Percentiles rank a stretch among this genome's conserved stretches.
phyloP scores from a whole-genome alignment of 2,797 vertebrate genomes.

The Antrozous pallidus region DNA sequence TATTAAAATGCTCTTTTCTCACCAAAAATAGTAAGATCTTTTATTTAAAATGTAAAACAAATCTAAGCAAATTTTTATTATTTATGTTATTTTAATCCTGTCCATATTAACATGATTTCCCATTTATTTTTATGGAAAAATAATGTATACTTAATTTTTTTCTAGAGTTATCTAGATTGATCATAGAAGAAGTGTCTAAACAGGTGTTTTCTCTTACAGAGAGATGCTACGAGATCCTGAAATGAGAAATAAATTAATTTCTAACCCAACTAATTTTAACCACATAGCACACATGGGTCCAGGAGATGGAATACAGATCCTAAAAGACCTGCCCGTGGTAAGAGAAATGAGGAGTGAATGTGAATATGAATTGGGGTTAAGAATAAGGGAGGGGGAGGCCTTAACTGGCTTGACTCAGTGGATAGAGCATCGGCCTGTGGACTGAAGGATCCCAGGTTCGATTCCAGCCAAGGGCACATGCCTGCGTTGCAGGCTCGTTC shows the following conservation, averaged over 20 bases:
- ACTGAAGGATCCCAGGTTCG: too few relatives aligned
- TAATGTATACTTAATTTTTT: constrained; percentile 43
- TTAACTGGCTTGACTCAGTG: too few relatives aligned
- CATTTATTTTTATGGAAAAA: constrained; percentile 62
- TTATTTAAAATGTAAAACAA: constrained; percentile 53
- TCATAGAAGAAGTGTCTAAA: constrained; percentile 47
- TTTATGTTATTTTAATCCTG: constrained; percentile 68
- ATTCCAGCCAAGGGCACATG: too few relatives aligned
- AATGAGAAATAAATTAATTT: constrained; percentile 99
- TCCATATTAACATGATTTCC: constrained; percentile 38
- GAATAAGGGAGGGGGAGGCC: not conserved
- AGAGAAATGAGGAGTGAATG: constrained; percentile 68
- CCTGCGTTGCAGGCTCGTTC: too few relatives aligned
- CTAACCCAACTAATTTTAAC: constrained; percentile 99
- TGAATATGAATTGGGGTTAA: constrained; percentile 30
- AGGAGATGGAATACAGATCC: constrained; percentile 98
- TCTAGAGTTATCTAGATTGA: constrained; percentile 19
- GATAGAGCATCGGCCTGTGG: too few relatives aligned
- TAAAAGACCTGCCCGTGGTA: constrained; percentile 98
- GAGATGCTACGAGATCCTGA: constrained; percentile 99
- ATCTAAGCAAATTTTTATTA: constrained; percentile 49
- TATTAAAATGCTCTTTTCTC: not conserved
- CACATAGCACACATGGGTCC: constrained; percentile 99
- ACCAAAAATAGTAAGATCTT: constrained; percentile 14
- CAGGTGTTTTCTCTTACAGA: constrained; percentile 85